phyloP scores from a whole-genome alignment of 2,888 invertebrate genomes.

The Amphipoea oculea region DNA sequence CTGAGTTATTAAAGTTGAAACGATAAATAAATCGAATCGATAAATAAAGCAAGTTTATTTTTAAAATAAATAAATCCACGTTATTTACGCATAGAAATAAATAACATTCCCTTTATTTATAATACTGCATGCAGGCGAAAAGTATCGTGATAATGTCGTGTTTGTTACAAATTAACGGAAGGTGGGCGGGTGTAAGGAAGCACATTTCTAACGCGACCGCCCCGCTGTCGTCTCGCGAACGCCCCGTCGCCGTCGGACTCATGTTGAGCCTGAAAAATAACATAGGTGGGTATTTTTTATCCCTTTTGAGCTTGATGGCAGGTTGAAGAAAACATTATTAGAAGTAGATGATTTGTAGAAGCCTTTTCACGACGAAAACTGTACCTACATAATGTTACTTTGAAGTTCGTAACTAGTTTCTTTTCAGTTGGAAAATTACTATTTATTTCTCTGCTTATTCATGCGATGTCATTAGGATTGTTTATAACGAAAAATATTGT shows the following conservation, averaged over 20 bases:
- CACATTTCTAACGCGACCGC: conserved; percentile 48
- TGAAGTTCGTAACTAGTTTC: neutral
- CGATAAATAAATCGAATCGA: conserved; percentile 3
- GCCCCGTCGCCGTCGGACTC: conserved; percentile 26
- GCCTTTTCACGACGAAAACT: neutral
- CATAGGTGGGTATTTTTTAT: conserved; percentile 4
- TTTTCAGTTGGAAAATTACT: neutral
- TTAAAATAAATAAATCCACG: conserved; percentile 15
- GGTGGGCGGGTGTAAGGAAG: conserved; percentile 55
- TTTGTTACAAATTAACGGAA: conserved; percentile 58
- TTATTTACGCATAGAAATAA: conserved; percentile 42
- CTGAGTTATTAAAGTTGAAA: neutral
- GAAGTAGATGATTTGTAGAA: neutral
- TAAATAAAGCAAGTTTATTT: no score
- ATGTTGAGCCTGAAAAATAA: conserved; percentile 43
- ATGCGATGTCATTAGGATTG: neutral
- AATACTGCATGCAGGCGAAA: conserved; percentile 41
- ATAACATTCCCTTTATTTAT: conserved; percentile 31
- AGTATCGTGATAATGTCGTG: conserved; percentile 50
- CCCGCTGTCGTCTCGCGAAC: conserved; percentile 38
- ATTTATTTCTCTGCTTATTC: neutral
- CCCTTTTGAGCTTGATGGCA: neutral
- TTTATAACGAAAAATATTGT: neutral
- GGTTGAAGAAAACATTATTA: neutral
- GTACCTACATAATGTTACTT: neutral